A percentile compares a stretch with the other conserved stretches of the same genome.
These are phyloP conservation scores for Dicycla oo DNA, from an alignment of 2,888 invertebrate genomes.

Conservation along the genomic window DNA sequence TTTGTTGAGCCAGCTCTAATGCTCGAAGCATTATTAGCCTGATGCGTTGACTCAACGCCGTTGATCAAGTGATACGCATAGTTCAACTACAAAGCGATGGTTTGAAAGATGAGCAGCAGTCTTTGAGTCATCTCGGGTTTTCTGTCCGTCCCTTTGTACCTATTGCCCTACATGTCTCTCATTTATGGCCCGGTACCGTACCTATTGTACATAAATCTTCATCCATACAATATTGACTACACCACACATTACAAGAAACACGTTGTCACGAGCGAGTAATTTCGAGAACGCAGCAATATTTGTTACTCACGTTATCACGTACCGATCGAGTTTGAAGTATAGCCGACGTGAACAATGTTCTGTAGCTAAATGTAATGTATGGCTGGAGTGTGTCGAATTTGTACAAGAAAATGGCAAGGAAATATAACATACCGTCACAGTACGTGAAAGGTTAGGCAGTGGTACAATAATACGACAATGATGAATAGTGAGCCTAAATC, in stretches of 20 bases:
- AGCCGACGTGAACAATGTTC: conserved; percentile 64
- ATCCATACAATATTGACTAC: conserved; percentile 48
- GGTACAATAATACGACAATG: background rate
- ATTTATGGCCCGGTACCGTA: conserved; percentile 14
- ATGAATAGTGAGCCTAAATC: conserved; percentile 1
- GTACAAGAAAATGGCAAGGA: conserved; percentile 45
- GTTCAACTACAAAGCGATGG: conserved; percentile 3
- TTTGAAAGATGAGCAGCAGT: conserved; percentile 2
- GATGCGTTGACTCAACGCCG: no score
- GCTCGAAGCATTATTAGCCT: background rate
- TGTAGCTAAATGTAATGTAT: conserved; percentile 62
- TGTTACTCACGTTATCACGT: conserved; percentile 70
- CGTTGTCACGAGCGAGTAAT: conserved; percentile 79
- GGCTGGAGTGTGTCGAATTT: conserved; percentile 55
- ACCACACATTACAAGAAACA: conserved; percentile 69
- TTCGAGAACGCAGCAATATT: conserved; percentile 73
- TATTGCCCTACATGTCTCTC: conserved; percentile 1
- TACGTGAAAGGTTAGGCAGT: conserved; percentile 12
- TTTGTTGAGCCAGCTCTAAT: no score
- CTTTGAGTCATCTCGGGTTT: background rate
- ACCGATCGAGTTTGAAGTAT: conserved; percentile 69
- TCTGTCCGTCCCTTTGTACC: background rate
- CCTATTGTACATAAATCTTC: conserved; percentile 38
- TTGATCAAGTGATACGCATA: background rate
- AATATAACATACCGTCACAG: conserved; percentile 28